A percentile compares a stretch with the other conserved stretches of the same genome.
phyloP scores from a whole-genome alignment of 2,797 vertebrate species.

The Melopsittacus undulatus region DNA sequence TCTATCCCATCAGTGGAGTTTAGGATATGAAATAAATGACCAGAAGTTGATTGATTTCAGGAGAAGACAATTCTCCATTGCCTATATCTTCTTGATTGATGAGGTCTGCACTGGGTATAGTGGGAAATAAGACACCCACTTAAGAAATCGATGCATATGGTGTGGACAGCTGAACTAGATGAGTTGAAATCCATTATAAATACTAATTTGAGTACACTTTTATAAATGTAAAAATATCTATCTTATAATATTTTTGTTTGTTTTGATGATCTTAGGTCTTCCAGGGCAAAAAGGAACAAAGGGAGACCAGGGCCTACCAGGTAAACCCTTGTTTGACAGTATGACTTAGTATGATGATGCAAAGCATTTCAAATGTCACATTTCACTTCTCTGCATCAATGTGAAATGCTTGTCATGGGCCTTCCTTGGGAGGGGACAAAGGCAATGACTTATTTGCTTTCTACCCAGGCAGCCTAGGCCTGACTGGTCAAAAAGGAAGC shows the following conservation, averaged over 20 bases:
- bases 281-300: conserved; percentile 71
- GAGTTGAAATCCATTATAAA: not conserved
- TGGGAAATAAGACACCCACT: not conserved
- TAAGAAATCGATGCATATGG: not conserved
- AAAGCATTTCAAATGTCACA: not conserved
- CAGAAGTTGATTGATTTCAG: not conserved
- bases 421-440: not conserved
- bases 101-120: not conserved
- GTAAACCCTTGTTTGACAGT: conserved; percentile 46
- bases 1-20: not conserved
- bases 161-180: not conserved
- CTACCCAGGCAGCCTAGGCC: not conserved
- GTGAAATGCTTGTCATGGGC: not conserved
- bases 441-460: not conserved
- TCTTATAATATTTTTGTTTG: not conserved
- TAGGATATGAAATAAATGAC: not conserved
- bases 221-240: conserved; percentile 38
- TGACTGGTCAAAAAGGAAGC: conserved; percentile 8
- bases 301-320: conserved; percentile 62
- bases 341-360: not conserved
- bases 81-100: not conserved
- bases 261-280: conserved; percentile 66
- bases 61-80: not conserved
- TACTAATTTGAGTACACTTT: conserved; percentile 33
- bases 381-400: not conserved